phyloP scores from a whole-genome alignment of 2,113 vertebrate species.

The Bubo blakistoni region DNA sequence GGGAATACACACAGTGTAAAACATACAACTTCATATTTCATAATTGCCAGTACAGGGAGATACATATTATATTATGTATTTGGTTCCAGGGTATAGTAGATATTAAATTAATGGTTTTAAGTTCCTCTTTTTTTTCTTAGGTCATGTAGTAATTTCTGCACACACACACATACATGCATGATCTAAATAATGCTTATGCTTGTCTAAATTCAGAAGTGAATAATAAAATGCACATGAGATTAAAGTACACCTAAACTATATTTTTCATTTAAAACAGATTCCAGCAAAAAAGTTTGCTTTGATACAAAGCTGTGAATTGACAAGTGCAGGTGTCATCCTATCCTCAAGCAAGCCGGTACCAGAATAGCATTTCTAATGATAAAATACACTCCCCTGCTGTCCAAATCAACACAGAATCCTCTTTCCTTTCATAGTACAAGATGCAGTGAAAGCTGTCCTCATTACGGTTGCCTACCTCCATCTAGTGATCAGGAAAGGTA shows the following conservation, averaged over 20 bases:
- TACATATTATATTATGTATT: background rate
- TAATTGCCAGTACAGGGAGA: background rate
- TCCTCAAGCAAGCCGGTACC: background rate
- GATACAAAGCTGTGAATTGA: background rate
- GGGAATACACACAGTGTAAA: background rate
- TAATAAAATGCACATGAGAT: background rate
- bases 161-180: background rate
- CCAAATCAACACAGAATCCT: background rate
- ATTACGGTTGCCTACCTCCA: slow-evolving; percentile 39
- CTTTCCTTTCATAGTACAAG: background rate
- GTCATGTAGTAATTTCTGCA: background rate
- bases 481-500: slow-evolving; percentile 37
- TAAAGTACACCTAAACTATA: background rate
- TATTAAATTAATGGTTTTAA: background rate
- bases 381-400: background rate
- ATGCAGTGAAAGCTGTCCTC: background rate
- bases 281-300: background rate
- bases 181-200: background rate
- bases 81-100: background rate
- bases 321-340: background rate
- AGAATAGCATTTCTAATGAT: slow-evolving; percentile 24
- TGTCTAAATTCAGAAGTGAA: background rate
- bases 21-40: background rate
- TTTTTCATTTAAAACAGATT: background rate
- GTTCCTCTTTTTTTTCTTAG: background rate